Evolutionary conservation across 2,888 invertebrate species (phyloP).

Genomic region (Pollenia angustigena): DNA sequence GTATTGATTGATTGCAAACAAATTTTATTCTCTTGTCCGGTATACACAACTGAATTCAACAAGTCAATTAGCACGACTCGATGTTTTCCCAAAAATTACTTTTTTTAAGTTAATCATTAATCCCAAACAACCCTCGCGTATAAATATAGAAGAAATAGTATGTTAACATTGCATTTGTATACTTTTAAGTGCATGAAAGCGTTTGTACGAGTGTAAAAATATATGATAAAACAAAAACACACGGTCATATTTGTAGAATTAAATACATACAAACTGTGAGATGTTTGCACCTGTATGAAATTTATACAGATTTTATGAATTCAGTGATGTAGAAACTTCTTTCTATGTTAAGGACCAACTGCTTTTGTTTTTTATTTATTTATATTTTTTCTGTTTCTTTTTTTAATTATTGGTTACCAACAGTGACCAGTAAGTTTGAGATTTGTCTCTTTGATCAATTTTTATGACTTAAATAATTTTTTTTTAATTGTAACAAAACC

Average conservation of each 20-base stretch:
- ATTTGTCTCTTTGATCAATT: background rate
- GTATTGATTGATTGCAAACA: too few relatives aligned
- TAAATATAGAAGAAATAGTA: background rate
- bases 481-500: too few relatives aligned
- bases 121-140: background rate
- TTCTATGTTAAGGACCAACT: conserved; percentile 23
- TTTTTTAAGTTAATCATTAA: too few relatives aligned
- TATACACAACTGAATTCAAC: too few relatives aligned
- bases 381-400: background rate
- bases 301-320: conserved; percentile 38
- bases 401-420: background rate
- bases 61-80: too few relatives aligned
- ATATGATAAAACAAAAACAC: conserved; percentile 23
- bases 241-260: conserved; percentile 41
- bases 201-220: background rate
- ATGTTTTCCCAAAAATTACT: too few relatives aligned
- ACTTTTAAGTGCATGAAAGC: background rate
- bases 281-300: conserved; percentile 53
- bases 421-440: background rate
- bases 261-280: conserved; percentile 37
- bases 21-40: too few relatives aligned
- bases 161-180: background rate
- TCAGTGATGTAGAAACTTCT: conserved; percentile 25
- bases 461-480: too few relatives aligned
- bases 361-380: conserved; percentile 2